These are phyloP conservation scores for Chionodraco myersi DNA, from an alignment of 2,113 vertebrate genomes.

Conservation along the genomic window DNA sequence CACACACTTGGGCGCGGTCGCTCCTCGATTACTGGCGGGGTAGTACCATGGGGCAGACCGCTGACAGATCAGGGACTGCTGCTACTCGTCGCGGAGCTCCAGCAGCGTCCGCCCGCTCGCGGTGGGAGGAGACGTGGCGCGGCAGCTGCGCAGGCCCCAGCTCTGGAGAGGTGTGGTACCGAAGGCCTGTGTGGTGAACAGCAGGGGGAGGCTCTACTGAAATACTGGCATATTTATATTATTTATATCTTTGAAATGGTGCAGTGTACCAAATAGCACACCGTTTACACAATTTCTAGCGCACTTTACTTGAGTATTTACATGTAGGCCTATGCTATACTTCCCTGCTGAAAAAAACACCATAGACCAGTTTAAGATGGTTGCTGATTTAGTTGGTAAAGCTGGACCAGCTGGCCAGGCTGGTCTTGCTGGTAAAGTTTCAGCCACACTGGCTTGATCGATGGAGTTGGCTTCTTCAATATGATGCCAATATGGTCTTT, in stretches of 20 bases:
- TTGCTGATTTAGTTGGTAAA: too few species aligned
- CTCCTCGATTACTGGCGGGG: constrained; percentile 15
- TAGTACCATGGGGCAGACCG: background rate
- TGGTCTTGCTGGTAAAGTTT: too few species aligned
- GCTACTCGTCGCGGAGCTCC: constrained; percentile 1
- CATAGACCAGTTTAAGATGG: too few species aligned
- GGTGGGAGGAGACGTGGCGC: constrained; percentile 60
- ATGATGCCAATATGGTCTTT: too few species aligned
- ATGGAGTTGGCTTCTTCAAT: too few species aligned
- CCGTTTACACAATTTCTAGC: background rate
- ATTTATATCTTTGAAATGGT: too few species aligned
- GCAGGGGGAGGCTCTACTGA: too few species aligned
- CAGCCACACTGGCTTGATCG: too few species aligned
- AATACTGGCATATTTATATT: too few species aligned
- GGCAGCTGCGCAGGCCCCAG: constrained; percentile 8
- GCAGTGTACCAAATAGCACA: background rate
- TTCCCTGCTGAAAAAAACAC: background rate
- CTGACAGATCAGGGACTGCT: background rate
- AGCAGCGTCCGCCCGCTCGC: background rate
- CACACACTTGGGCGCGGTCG: constrained; percentile 7
- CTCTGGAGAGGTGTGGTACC: background rate
- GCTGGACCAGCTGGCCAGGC: too few species aligned
- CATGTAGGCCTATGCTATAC: background rate
- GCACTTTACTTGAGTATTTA: background rate
- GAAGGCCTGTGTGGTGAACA: too few species aligned